Percentiles rank a stretch among this genome's conserved stretches.
Conservation (phyloP, 2,113 vertebrate species). For the Vireo altiloquus region DNA sequence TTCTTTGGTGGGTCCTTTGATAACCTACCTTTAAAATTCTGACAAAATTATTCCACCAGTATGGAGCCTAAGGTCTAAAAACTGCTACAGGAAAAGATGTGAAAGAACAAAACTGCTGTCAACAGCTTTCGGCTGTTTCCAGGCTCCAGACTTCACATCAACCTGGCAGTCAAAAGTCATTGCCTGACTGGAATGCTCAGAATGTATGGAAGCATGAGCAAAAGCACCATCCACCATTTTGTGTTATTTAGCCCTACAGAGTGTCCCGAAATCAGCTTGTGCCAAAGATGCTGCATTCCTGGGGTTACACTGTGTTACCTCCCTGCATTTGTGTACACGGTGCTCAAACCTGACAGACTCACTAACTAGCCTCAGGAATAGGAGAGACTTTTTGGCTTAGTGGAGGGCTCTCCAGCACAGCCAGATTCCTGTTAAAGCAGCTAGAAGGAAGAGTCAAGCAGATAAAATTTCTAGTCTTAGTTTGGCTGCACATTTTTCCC, state of each 20-base stretch:
- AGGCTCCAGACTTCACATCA: background rate
- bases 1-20: background rate
- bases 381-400: background rate
- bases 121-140: background rate
- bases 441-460: background rate
- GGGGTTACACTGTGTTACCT: background rate
- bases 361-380: background rate
- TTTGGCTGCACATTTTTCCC: background rate
- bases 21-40: background rate
- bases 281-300: background rate
- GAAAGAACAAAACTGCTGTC: background rate
- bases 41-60: background rate
- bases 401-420: background rate
- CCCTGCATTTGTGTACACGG: rapidly evolving
- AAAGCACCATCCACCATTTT: background rate
- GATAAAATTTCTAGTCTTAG: background rate
- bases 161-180: background rate
- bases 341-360: background rate
- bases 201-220: rapidly evolving
- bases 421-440: background rate
- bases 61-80: background rate
- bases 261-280: background rate
- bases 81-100: background rate
- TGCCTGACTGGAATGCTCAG: background rate
- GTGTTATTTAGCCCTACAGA: background rate